A percentile compares a stretch with the other conserved stretches of the same genome.
phyloP scores from a whole-genome alignment of 1,140 invertebrate species.

The Antheraea mylitta region DNA sequence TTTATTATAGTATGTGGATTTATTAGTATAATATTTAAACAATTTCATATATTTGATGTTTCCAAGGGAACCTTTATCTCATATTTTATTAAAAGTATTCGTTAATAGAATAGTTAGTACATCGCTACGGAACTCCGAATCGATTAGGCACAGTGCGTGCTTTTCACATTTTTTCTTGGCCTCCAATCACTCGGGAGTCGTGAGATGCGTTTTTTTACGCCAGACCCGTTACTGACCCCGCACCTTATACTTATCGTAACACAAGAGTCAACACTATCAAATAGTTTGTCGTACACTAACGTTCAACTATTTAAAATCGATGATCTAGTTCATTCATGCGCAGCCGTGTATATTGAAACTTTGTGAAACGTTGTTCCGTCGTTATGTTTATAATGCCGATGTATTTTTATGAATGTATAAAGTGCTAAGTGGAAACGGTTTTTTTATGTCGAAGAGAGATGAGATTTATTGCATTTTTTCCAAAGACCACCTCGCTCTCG shows the following conservation, averaged over 20 bases:
- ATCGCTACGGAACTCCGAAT: constrained; percentile 7
- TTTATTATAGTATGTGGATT: too few relatives aligned
- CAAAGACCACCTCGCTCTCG: constrained; percentile 49
- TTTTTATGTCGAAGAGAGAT: constrained; percentile 36
- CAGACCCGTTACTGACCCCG: constrained; percentile 44
- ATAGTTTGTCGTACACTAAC: constrained; percentile 33
- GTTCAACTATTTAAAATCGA: background rate
- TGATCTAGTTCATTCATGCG: background rate
- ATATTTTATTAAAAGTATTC: too few relatives aligned
- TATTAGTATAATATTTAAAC: too few relatives aligned
- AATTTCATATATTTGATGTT: too few relatives aligned
- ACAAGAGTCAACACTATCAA: constrained; percentile 18
- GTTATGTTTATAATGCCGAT: constrained; percentile 19
- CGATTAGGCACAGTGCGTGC: constrained; percentile 12
- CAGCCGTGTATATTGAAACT: constrained; percentile 21
- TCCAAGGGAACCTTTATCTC: too few relatives aligned
- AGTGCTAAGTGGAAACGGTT: constrained; percentile 44
- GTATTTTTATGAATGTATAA: constrained; percentile 44
- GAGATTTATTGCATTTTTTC: constrained; percentile 53
- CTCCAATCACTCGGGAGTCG: constrained; percentile 52
- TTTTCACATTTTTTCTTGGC: constrained; percentile 38
- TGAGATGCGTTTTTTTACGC: constrained; percentile 56
- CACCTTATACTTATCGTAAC: constrained; percentile 30
- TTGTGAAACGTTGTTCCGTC: constrained; percentile 10
- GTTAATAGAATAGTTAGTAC: background rate